These are phyloP conservation scores for Pristionchus pacificus DNA, from an alignment of 1,140 invertebrate genomes.

Conservation along the genomic window DNA sequence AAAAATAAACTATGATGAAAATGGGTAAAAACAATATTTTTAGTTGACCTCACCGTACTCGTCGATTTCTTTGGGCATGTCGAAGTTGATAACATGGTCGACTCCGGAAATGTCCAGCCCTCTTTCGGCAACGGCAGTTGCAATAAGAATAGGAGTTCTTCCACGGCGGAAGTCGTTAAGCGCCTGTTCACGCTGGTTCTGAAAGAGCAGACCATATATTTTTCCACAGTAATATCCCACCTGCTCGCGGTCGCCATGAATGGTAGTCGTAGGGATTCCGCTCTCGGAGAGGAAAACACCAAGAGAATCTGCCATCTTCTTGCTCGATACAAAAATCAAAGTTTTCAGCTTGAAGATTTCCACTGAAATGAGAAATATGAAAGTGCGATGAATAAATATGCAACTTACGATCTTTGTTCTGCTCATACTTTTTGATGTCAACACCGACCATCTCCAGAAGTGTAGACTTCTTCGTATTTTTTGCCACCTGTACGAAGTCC, in stretches of 20 bases:
- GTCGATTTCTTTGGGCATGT: conserved; percentile 26
- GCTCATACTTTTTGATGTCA: conserved; percentile 17
- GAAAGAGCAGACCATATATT: not conserved
- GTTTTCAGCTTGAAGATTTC: conserved; percentile 82
- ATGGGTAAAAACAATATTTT: no score
- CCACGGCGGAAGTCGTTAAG: conserved; percentile 69
- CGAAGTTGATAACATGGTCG: conserved; percentile 32
- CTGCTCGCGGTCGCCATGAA: not conserved
- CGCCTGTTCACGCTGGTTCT: conserved; percentile 81
- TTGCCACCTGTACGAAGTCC: conserved; percentile 71
- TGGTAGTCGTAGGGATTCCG: conserved; percentile 13
- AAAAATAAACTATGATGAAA: not conserved
- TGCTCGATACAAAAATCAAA: conserved; percentile 62
- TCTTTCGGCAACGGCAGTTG: conserved; percentile 31
- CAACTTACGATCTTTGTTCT: conserved; percentile 58
- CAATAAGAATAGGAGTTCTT: conserved; percentile 23
- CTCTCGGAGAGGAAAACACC: conserved; percentile 17
- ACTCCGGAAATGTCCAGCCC: conserved; percentile 32
- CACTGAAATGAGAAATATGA: conserved; percentile 78
- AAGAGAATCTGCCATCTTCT: conserved; percentile 20
- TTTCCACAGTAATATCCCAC: no score
- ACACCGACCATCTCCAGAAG: conserved; percentile 64
- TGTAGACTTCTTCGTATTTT: conserved; percentile 67
- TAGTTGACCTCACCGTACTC: conserved; percentile 3
- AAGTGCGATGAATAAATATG: conserved; percentile 1